A percentile compares a stretch with the other conserved stretches of the same genome.
These are phyloP conservation scores for Papilio xuthus DNA, from an alignment of 1,140 invertebrate species.

Conservation along the genomic window DNA sequence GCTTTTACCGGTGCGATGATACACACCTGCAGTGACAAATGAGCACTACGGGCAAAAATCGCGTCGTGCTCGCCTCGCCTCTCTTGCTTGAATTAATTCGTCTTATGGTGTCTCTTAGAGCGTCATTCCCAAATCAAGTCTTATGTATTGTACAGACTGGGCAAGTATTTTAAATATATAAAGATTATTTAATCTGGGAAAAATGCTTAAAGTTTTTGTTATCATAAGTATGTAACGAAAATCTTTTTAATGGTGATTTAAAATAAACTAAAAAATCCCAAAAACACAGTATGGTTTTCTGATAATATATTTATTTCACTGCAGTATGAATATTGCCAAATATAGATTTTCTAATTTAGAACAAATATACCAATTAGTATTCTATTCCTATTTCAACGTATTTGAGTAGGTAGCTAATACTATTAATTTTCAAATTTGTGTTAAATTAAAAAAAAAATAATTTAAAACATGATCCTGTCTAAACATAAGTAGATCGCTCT, in stretches of 20 bases:
- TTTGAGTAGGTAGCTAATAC: not conserved
- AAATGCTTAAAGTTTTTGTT: no score
- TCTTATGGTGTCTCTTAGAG: conserved; percentile 76
- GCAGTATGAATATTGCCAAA: not conserved
- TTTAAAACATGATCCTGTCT: conserved; percentile 45
- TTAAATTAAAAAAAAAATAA: not conserved
- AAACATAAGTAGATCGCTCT: conserved; percentile 47
- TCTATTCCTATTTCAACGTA: no score
- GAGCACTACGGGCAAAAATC: conserved; percentile 75
- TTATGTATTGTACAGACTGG: conserved; percentile 46
- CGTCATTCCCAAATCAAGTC: conserved; percentile 59
- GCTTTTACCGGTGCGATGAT: conserved; percentile 70
- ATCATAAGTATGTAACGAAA: no score
- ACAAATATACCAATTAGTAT: not conserved
- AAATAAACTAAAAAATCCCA: no score
- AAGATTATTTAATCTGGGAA: no score
- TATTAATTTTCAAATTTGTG: not conserved
- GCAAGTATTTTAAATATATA: not conserved
- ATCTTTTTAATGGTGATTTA: no score
- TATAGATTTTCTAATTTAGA: not conserved
- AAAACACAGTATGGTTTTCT: no score
- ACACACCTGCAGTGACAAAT: conserved; percentile 76
- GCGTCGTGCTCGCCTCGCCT: conserved; percentile 58
- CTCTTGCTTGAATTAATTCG: conserved; percentile 77
- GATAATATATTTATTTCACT: no score